Conservation (phyloP, 1,140 invertebrate species). For the Anastrepha obliqua region DNA sequence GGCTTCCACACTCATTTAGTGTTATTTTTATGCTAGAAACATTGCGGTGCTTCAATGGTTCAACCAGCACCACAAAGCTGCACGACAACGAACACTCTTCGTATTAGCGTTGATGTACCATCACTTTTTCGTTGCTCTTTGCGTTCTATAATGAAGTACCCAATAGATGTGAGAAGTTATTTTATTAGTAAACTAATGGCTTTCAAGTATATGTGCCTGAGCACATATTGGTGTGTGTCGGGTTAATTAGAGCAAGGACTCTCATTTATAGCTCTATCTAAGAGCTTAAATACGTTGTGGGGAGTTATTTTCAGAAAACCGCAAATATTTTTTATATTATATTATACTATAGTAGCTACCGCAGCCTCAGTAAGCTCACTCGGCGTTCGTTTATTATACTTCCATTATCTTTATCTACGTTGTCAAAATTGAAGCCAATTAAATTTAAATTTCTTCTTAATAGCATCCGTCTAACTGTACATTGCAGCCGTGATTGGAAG, state of each 20-base stretch:
- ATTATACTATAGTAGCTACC: no score
- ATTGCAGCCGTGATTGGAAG: no score
- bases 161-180: background rate
- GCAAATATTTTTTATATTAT: background rate
- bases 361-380: no score
- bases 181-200: constrained; percentile 18
- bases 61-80: background rate
- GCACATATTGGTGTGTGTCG: background rate
- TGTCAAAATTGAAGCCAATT: no score
- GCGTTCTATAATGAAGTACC: constrained; percentile 19
- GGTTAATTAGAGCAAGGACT: background rate
- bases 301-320: background rate
- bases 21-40: background rate
- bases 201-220: background rate
- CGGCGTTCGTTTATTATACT: no score
- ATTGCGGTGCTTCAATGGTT: background rate
- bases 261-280: no score
- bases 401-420: no score
- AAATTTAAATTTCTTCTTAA: no score
- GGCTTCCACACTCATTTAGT: constrained; percentile 30
- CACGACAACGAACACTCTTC: background rate
- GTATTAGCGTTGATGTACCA: background rate
- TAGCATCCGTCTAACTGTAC: no score
- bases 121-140: background rate
- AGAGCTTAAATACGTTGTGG: background rate